These are phyloP conservation scores for Drosophila grimshawi DNA, from an alignment of 1,140 invertebrate species.

Conservation along the genomic window DNA sequence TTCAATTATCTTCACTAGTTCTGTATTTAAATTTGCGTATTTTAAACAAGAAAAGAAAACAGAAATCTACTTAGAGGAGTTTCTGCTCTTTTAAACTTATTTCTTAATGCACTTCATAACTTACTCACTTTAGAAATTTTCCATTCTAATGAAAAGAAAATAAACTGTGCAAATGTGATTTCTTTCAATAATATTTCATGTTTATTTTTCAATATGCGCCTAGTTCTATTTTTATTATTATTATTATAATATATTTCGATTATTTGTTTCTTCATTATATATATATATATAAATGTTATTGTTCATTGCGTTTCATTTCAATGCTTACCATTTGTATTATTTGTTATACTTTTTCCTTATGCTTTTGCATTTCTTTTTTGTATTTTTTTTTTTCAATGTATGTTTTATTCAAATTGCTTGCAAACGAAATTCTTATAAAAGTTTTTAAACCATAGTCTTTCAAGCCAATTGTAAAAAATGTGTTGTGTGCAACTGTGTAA, in stretches of 20 bases:
- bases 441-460: slow-evolving; percentile 62
- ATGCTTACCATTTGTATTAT: slow-evolving; percentile 53
- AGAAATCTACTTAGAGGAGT: too few species aligned
- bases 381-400: slow-evolving; percentile 1
- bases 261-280: slow-evolving; percentile 74
- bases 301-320: slow-evolving; percentile 67
- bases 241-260: slow-evolving; percentile 58
- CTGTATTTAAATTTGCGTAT: too few species aligned
- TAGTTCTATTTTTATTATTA: slow-evolving; percentile 73
- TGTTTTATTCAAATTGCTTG: slow-evolving; percentile 68
- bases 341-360: slow-evolving; percentile 8
- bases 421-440: slow-evolving; percentile 68
- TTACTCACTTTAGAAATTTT: background rate
- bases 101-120: background rate
- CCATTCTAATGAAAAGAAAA: slow-evolving; percentile 7
- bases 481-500: slow-evolving; percentile 53
- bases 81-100: too few species aligned
- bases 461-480: slow-evolving; percentile 70
- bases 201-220: slow-evolving; percentile 81
- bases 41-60: too few species aligned
- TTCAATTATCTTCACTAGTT: too few species aligned
- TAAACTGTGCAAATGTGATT: slow-evolving; percentile 36
- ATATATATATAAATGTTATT: slow-evolving; percentile 75
- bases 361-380: slow-evolving; percentile 1
- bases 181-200: slow-evolving; percentile 79